Base-by-base conservation (phyloP, 2,797 vertebrate species). In the Acestrorhynchus altus region DNA sequence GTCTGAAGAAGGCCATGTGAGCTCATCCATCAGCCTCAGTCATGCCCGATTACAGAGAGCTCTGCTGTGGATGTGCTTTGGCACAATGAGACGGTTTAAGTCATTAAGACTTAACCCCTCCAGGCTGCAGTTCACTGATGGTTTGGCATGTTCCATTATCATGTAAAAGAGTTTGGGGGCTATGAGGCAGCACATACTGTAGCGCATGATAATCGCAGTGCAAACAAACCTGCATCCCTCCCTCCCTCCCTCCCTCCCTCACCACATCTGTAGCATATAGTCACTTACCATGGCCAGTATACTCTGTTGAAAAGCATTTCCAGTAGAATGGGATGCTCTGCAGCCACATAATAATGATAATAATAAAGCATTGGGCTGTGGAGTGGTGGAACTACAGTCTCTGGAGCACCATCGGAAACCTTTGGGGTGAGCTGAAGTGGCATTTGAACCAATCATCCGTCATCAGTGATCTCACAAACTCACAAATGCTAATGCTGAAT, bases 71-170 rank as follows among this genome's bases (percentile, higher is more conserved):
- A 61, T 12, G 10, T 64, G 72, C 56, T 13, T 22, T 70, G 39
- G 56, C 71, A 64, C 65, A 46, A n/a, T 31, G 35, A 31, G 60
- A 64, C 46, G 63, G 49, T 74, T 64, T 35, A 47, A 63, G 65
- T 80, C 65, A 69, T 74, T 80, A 80, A 12, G 15, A 49, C 57
- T 74, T 69, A 26, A 8, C 9, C 57, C 78, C 52, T 56, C 68
- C 28, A 28, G 47, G 66, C 49, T 79, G 35, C 65, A 52, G 71
- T 71, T 74, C 64, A 54, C 71, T 79, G 64, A 60, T 52, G 65
- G 26, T 49, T 74, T 79, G 72, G 77, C 72, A 69, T 79, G 77
- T 79, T 79, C 47, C 72, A 74, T 79, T 79, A 79, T 68, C 56
- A 79, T 79, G 77, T 79, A 79, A 74, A 79, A 52, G 71, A 74